Base-by-base conservation (phyloP, 2,113 vertebrate genomes). In the Irena cyanogastra region DNA sequence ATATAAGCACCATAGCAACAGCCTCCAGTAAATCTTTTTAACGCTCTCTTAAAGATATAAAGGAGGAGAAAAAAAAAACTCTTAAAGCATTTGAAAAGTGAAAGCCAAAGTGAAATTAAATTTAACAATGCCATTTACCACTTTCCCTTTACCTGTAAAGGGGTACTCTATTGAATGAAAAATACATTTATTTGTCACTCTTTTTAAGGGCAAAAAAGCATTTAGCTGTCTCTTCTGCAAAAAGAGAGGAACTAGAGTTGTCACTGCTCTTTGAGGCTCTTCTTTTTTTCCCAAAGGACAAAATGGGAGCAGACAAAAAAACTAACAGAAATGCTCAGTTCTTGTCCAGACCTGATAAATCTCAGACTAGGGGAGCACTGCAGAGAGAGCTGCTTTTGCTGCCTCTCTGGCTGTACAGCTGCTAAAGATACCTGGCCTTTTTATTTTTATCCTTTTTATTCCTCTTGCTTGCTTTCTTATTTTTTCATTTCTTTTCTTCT, bases 1-100 rank as follows among this genome's bases (percentile, higher is more conserved):
- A 42, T 88, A 87, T 3, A 45, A 90, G 66, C 79, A 94, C 92
- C 90, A 96, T 92, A 83, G 95, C 92, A 97, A 96, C 91, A 94
- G 88, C 31, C 28, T 91, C 49, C 70, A 87, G 50, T 31, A 87
- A 89, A 68, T 50, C 3, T 56, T 83, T 87, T 89, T 54, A 94
- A 89, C 35, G 21, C 27, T 74, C 44, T 74, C 83, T 60, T 83
- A 61, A 85, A 68, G 17, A 24, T 28, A 78, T 20, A 71, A 84
- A 88, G 9, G 20, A 89, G 20, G 24, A 88, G 23, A 81, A 5
- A 16, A 91, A 94, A n/a, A n/a, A n/a, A 91, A 79, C 31, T 21
- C 41, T 54, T 63, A 47, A 63, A 87, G 33, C 11, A 1, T 60
- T 84, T 79, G 47, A 89, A 79, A 84, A 64, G 19, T 33, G 22